Evolutionary conservation across 2,888 invertebrate genomes (phyloP).

Genomic region (Automeris io): DNA sequence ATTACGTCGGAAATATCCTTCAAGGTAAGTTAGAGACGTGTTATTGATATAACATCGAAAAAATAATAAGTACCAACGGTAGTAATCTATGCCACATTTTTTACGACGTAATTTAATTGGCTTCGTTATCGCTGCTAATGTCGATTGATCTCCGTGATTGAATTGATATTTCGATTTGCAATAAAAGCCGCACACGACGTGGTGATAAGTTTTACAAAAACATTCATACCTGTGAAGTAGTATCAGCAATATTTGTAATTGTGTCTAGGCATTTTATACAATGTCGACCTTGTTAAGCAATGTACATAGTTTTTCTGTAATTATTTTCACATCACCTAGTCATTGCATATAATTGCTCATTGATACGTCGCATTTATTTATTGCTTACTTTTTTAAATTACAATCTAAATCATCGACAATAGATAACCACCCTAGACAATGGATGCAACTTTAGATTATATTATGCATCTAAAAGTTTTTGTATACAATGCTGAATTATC

Average conservation of each 20-base stretch:
- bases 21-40: constrained; percentile 55
- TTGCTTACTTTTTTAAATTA: too few relatives aligned
- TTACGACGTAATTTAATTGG: constrained; percentile 6
- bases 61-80: constrained; percentile 7
- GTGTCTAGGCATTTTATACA: constrained; percentile 3
- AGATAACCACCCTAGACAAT: too few relatives aligned
- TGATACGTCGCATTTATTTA: too few relatives aligned
- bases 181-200: constrained; percentile 3
- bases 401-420: too few relatives aligned
- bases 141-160: constrained; percentile 9
- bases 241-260: not conserved
- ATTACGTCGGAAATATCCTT: constrained; percentile 71
- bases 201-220: constrained; percentile 2
- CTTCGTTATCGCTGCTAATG: constrained; percentile 5
- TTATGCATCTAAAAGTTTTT: too few relatives aligned
- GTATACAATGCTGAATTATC: too few relatives aligned
- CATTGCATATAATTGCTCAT: too few relatives aligned
- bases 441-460: too few relatives aligned
- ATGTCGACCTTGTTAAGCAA: too few relatives aligned
- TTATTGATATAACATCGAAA: not conserved
- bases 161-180: constrained; percentile 5
- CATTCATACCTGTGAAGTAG: not conserved
- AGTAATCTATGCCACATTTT: constrained; percentile 13
- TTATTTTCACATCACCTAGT: too few relatives aligned
- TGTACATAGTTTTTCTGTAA: too few relatives aligned